Percentiles rank a stretch among this genome's conserved stretches.
These are phyloP conservation scores for Podocnemis expansa DNA, from an alignment of 2,113 vertebrate genomes.

Conservation along the genomic window DNA sequence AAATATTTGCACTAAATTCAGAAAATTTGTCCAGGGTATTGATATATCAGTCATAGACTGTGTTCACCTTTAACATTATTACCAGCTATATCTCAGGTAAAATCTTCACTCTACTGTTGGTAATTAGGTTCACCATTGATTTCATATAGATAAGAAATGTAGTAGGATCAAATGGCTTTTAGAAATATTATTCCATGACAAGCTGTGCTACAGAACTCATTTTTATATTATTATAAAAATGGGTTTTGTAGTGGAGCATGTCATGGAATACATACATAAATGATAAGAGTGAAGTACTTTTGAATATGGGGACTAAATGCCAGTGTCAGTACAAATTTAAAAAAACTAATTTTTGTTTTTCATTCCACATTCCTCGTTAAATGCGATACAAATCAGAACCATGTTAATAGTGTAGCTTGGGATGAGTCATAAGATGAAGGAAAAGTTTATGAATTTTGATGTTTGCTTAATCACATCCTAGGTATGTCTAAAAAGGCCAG, in stretches of 20 bases:
- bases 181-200: too few relatives aligned
- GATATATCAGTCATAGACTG: background rate
- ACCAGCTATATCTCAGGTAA: background rate
- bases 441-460: background rate
- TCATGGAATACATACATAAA: too few relatives aligned
- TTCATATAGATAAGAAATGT: too few relatives aligned
- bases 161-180: too few relatives aligned
- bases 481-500: too few relatives aligned
- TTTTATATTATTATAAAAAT: too few relatives aligned
- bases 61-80: accelerated
- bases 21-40: background rate
- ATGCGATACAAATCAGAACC: constrained; percentile 1
- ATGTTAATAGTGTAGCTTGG: accelerated
- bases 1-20: background rate
- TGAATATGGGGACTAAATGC: background rate
- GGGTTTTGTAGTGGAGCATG: too few relatives aligned
- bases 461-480: background rate
- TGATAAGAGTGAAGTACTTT: background rate
- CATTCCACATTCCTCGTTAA: background rate
- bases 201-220: background rate
- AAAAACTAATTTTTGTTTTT: constrained; percentile 1
- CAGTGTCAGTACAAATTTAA: background rate
- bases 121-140: background rate
- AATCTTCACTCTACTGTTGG: background rate
- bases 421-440: constrained; percentile 2